Conservation (phyloP, 1,140 invertebrate species). For the Calosoma granatense region DNA sequence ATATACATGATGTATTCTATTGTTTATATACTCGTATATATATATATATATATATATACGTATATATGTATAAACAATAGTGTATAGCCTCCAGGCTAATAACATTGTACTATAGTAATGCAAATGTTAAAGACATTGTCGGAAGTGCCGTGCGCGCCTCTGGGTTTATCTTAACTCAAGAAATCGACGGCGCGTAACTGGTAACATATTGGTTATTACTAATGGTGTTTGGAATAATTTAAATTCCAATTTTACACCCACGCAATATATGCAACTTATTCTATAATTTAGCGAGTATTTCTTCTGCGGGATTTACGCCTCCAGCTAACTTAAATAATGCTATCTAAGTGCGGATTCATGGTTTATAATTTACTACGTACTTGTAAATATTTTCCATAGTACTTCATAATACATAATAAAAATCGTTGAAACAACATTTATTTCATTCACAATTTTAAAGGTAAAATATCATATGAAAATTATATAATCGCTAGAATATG, state of each 20-base stretch:
- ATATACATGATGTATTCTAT: too few relatives aligned
- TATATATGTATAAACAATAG: not conserved
- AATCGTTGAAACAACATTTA: too few relatives aligned
- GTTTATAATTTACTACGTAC: too few relatives aligned
- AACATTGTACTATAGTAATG: not conserved
- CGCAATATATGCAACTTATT: not conserved
- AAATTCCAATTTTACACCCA: constrained; percentile 7
- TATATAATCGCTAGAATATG: too few relatives aligned
- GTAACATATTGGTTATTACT: constrained; percentile 8
- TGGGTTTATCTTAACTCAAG: constrained; percentile 1
- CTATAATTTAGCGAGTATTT: constrained; percentile 1
- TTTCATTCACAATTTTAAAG: too few relatives aligned
- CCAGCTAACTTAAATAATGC: not conserved
- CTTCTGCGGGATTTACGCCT: not conserved
- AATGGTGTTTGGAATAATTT: constrained; percentile 8
- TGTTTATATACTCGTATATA: not conserved
- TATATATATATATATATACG: constrained; percentile 1
- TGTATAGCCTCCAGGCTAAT: not conserved
- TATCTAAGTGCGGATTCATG: too few relatives aligned
- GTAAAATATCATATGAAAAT: too few relatives aligned
- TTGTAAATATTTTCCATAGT: too few relatives aligned
- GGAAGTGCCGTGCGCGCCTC: not conserved
- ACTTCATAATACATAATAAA: too few relatives aligned
- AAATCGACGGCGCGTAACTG: constrained; percentile 7
- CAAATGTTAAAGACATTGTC: constrained; percentile 1